These are phyloP conservation scores for Acropternis orthonyx DNA, from an alignment of 2,797 vertebrate genomes.

Conservation along the genomic window DNA sequence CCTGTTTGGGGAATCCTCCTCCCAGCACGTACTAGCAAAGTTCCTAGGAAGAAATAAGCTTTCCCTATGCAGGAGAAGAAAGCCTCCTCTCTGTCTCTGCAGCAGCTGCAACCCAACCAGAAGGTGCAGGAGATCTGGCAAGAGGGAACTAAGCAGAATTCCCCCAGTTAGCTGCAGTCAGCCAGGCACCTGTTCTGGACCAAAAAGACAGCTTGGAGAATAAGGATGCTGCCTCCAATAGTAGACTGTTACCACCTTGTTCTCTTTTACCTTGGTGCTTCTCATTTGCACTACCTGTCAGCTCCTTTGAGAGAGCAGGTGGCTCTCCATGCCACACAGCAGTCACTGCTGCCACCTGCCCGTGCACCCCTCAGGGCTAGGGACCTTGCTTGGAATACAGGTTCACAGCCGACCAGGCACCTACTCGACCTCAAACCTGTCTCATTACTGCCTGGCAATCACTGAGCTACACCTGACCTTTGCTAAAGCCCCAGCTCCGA, in stretches of 20 bases:
- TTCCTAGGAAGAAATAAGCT: constrained; percentile 22
- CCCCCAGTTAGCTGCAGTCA: background rate
- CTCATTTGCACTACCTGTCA: background rate
- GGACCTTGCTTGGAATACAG: background rate
- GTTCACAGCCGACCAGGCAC: background rate
- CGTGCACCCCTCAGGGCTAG: background rate
- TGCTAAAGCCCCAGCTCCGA: background rate
- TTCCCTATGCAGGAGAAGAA: background rate
- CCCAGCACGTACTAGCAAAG: constrained; percentile 22
- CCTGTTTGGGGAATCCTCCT: constrained; percentile 36
- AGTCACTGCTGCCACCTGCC: background rate
- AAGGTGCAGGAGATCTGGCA: background rate
- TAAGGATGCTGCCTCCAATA: background rate
- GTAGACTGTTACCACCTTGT: background rate
- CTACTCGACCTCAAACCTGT: background rate
- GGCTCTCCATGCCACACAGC: background rate
- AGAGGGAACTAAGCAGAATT: background rate
- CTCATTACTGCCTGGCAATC: background rate
- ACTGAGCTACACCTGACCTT: background rate
- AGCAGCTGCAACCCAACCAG: background rate
- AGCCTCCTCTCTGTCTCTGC: background rate
- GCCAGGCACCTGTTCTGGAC: background rate
- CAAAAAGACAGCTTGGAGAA: background rate
- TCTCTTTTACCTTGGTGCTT: background rate
- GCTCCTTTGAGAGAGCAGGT: background rate